Evolutionary conservation across 2,888 invertebrate species (phyloP).

Genomic region (Timandra comae): DNA sequence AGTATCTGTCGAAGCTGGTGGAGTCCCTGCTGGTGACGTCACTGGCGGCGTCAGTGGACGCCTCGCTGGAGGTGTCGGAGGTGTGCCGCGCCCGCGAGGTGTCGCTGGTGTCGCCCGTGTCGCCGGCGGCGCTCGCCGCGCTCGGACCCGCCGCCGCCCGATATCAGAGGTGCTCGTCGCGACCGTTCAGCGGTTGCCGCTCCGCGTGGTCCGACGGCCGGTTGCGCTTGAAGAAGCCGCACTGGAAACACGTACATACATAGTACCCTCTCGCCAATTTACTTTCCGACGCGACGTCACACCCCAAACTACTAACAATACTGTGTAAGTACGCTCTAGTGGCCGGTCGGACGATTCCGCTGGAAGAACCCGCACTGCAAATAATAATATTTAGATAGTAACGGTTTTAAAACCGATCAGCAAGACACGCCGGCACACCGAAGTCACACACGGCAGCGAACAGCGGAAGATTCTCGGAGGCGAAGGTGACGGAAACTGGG

Average conservation of each 20-base stretch:
- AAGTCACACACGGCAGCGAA: no score
- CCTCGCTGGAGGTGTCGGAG: slow-evolving; percentile 31
- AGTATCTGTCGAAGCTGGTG: slow-evolving; percentile 62
- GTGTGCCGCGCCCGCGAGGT: slow-evolving; percentile 18
- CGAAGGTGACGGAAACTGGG: no score
- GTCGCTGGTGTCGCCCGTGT: slow-evolving; percentile 30
- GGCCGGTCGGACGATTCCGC: slow-evolving; percentile 88
- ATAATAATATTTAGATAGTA: no score
- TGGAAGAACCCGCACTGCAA: slow-evolving; percentile 94
- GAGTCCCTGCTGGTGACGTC: slow-evolving; percentile 68
- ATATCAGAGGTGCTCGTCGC: slow-evolving; percentile 86
- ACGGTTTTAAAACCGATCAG: no score
- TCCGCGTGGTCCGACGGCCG: slow-evolving; percentile 89
- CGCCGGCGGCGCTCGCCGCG: slow-evolving; percentile 26
- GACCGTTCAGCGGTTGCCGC: slow-evolving; percentile 88
- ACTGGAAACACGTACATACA: slow-evolving; percentile 68
- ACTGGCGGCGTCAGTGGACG: slow-evolving; percentile 63
- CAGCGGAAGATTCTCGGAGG: no score
- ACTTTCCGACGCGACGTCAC: no score
- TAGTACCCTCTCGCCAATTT: no score
- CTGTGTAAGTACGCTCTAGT: slow-evolving; percentile 34
- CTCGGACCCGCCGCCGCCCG: slow-evolving; percentile 42
- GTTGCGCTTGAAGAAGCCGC: slow-evolving; percentile 95
- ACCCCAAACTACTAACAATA: no score
- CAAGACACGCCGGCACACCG: no score